A percentile compares a stretch with the other conserved stretches of the same genome.
Evolutionary conservation across 2,113 vertebrate species (phyloP).

Genomic region (Pterophyllum scalare): DNA sequence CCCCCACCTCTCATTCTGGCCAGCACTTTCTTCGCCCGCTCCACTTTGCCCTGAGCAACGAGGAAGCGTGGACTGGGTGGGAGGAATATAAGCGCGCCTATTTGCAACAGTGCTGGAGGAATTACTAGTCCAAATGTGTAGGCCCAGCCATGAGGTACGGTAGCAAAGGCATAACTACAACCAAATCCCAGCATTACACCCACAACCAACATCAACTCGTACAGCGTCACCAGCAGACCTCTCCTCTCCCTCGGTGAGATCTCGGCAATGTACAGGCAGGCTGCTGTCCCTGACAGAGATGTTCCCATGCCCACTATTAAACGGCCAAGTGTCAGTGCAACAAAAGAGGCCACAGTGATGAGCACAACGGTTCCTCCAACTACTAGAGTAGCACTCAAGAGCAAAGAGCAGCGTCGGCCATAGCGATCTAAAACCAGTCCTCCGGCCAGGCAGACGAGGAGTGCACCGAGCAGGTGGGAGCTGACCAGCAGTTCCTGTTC

Average conservation of each 20-base stretch:
- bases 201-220: slow-evolving; percentile 92
- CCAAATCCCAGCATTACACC: slow-evolving; percentile 93
- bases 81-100: slow-evolving; percentile 86
- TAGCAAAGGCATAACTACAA: slow-evolving; percentile 89
- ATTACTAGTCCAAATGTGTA: slow-evolving; percentile 92
- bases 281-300: slow-evolving; percentile 89
- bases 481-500: slow-evolving; percentile 93
- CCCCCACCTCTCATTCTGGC: slow-evolving; percentile 77
- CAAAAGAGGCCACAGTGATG: slow-evolving; percentile 82
- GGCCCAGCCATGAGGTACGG: slow-evolving; percentile 86
- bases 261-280: slow-evolving; percentile 94
- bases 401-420: slow-evolving; percentile 89
- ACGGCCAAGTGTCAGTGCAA: slow-evolving; percentile 85
- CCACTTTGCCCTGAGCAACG: slow-evolving; percentile 85
- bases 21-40: slow-evolving; percentile 86
- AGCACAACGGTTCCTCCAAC: slow-evolving; percentile 84
- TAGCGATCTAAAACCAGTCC: slow-evolving; percentile 91
- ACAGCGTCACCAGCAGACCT: slow-evolving; percentile 91
- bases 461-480: slow-evolving; percentile 89
- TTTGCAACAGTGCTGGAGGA: slow-evolving; percentile 87
- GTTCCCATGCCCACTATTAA: slow-evolving; percentile 90
- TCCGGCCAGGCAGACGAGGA: slow-evolving; percentile 87
- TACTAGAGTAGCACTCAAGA: slow-evolving; percentile 86
- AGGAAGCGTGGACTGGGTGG: slow-evolving; percentile 94
- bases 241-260: slow-evolving; percentile 90